These are phyloP conservation scores for Nycticryphes semicollaris DNA, from an alignment of 2,113 vertebrate genomes.

Conservation along the genomic window DNA sequence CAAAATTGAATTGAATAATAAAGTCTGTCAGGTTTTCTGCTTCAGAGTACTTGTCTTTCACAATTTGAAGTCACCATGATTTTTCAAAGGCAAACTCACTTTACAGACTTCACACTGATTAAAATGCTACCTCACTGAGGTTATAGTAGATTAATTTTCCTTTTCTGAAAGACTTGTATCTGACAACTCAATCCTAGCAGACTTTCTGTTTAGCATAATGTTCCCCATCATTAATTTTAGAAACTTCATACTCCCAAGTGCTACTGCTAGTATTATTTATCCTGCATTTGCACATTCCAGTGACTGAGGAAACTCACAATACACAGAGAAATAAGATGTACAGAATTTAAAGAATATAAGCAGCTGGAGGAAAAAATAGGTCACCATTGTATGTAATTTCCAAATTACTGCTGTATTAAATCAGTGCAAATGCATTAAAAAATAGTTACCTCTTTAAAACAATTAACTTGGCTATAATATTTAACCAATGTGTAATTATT, in stretches of 20 bases:
- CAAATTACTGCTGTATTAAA: neutral
- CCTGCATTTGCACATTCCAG: neutral
- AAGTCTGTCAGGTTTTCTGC: neutral
- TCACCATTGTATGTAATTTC: neutral
- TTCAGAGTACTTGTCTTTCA: neutral
- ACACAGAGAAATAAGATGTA: neutral
- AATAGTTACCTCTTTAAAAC: neutral
- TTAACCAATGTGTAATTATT: neutral
- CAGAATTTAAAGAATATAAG: neutral
- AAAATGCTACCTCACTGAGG: neutral
- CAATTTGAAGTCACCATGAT: neutral
- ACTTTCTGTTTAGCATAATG: neutral
- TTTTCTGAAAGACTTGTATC: neutral
- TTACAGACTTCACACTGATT: neutral
- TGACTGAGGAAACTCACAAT: neutral
- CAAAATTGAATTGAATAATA: neutral
- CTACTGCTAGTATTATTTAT: neutral
- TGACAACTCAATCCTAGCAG: neutral
- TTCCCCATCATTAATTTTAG: neutral
- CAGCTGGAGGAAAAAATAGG: neutral
- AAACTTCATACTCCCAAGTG: neutral
- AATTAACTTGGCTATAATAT: neutral
- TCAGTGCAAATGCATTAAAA: neutral
- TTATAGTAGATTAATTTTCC: neutral
- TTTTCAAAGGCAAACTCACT: neutral